A percentile compares a stretch with the other conserved stretches of the same genome.
Evolutionary conservation across 2,797 vertebrate species (phyloP).

Genomic region (Chelmon rostratus): DNA sequence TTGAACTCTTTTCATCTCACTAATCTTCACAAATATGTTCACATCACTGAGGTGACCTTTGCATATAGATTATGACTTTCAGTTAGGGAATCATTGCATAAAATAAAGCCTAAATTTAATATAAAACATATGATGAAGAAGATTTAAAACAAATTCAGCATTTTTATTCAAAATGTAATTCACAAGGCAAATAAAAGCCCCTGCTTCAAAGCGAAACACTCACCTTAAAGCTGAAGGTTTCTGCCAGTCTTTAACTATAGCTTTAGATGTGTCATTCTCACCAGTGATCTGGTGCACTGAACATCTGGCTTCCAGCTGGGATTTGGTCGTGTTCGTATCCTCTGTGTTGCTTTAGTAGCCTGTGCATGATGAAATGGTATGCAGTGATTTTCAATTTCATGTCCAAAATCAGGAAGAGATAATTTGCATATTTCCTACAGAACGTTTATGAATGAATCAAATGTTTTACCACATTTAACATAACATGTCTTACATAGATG

Average conservation of each 20-base stretch:
- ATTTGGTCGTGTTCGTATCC: neutral
- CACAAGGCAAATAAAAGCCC: neutral
- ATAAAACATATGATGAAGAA: neutral
- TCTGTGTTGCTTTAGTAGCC: conserved; percentile 29
- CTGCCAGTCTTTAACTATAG: neutral
- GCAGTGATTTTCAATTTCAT: conserved; percentile 25
- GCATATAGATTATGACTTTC: neutral
- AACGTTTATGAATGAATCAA: no score
- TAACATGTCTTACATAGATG: neutral
- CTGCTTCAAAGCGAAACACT: conserved; percentile 20
- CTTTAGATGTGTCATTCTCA: neutral
- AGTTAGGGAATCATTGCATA: neutral
- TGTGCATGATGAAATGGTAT: neutral
- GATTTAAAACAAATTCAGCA: neutral
- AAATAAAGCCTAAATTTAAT: neutral
- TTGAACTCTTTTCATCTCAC: neutral
- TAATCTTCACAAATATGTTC: conserved; percentile 4
- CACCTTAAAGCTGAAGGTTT: conserved; percentile 43
- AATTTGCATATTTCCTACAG: neutral
- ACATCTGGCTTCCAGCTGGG: conserved; percentile 36
- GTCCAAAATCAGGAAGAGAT: conserved; percentile 10
- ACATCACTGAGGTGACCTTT: conserved; percentile 7
- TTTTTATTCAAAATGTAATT: neutral
- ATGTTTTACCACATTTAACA: no score
- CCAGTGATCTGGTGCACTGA: neutral